phyloP scores from a whole-genome alignment of 1,140 invertebrate genomes.

The Drosophila pachea region DNA sequence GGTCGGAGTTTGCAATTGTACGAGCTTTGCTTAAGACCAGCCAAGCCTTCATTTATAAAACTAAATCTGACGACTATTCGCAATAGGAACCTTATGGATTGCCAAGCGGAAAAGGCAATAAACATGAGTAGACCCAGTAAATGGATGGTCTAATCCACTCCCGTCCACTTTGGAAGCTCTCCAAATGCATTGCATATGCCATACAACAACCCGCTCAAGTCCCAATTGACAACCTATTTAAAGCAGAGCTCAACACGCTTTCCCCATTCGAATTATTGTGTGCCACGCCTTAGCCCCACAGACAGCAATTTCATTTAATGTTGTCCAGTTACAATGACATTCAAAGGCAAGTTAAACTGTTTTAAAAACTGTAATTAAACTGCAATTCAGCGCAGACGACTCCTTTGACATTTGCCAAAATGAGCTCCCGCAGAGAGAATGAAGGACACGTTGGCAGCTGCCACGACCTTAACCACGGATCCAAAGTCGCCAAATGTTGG shows the following conservation, averaged over 20 bases:
- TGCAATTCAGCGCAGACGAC: constrained; percentile 45
- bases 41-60: constrained; percentile 8
- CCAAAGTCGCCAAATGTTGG: constrained; percentile 38
- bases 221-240: too few species aligned
- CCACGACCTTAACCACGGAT: constrained; percentile 31
- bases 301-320: constrained; percentile 43
- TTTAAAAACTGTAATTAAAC: constrained; percentile 56
- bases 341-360: constrained; percentile 45
- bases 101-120: not conserved
- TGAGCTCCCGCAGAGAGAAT: constrained; percentile 15
- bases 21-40: constrained; percentile 19
- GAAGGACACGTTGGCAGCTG: constrained; percentile 15
- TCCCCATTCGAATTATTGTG: constrained; percentile 2
- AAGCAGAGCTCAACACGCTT: too few species aligned
- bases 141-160: too few species aligned
- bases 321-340: constrained; percentile 38
- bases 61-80: constrained; percentile 7
- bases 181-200: too few species aligned
- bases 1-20: constrained; percentile 34
- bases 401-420: constrained; percentile 43
- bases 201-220: too few species aligned
- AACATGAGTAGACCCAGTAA: not conserved
- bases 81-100: not conserved
- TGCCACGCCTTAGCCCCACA: constrained; percentile 2
- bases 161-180: too few species aligned